A percentile compares a stretch with the other conserved stretches of the same genome.
Evolutionary conservation across 2,888 invertebrate genomes (phyloP).

Genomic region (Tinea trinotella): DNA sequence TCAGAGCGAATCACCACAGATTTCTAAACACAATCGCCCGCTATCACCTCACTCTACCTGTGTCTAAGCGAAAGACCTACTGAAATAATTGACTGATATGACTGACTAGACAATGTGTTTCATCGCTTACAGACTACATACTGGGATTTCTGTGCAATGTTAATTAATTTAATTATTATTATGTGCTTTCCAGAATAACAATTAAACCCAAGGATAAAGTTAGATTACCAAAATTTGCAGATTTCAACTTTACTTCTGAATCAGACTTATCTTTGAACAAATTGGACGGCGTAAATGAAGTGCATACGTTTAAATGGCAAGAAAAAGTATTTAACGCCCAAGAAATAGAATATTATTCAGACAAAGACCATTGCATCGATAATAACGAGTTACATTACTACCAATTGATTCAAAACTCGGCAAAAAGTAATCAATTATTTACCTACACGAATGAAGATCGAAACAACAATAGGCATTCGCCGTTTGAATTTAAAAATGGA

Average conservation of each 20-base stretch:
- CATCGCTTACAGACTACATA: no score
- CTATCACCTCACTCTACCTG: no score
- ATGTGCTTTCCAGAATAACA: conserved; percentile 38
- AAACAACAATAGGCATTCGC: conserved; percentile 32
- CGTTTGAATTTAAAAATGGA: background rate
- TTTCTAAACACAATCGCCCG: no score
- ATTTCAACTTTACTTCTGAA: conserved; percentile 33
- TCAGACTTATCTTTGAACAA: background rate
- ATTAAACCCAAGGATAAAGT: conserved; percentile 45
- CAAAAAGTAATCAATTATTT: conserved; percentile 50
- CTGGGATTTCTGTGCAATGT: conserved; percentile 2
- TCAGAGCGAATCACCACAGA: no score
- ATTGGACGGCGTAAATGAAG: conserved; percentile 27
- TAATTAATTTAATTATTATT: background rate
- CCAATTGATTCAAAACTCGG: conserved; percentile 37
- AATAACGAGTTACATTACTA: conserved; percentile 65
- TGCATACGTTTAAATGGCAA: conserved; percentile 77
- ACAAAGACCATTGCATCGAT: conserved; percentile 74
- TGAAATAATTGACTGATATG: no score
- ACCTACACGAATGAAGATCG: conserved; percentile 75
- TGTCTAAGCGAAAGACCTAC: no score
- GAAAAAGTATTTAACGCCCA: conserved; percentile 76
- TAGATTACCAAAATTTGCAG: conserved; percentile 51
- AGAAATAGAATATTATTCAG: conserved; percentile 74
- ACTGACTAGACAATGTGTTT: no score